These are phyloP conservation scores for Hozukius guyotensis DNA, from an alignment of 2,797 vertebrate species.

Conservation along the genomic window DNA sequence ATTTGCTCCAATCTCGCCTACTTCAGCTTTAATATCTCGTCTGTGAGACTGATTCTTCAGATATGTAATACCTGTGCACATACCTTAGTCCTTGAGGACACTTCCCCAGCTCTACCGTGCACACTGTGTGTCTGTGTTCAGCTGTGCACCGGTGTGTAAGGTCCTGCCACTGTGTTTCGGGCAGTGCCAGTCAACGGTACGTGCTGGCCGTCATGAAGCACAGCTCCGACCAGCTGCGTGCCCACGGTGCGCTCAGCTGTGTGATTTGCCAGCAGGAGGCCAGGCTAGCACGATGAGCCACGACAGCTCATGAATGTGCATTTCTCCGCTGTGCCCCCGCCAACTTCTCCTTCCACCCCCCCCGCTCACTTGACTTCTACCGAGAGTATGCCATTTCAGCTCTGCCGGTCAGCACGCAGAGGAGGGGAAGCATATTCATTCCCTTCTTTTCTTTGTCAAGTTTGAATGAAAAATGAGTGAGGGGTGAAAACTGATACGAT, in stretches of 20 bases:
- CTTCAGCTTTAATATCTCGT: no score
- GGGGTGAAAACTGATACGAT: background rate
- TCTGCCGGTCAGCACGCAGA: constrained; percentile 3
- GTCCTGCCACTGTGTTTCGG: background rate
- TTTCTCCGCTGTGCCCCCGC: background rate
- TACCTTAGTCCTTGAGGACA: background rate
- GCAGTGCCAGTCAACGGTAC: background rate
- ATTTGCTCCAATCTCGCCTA: no score
- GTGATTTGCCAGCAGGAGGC: constrained; percentile 39
- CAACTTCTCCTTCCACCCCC: background rate
- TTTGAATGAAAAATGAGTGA: background rate
- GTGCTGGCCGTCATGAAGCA: background rate
- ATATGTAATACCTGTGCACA: background rate
- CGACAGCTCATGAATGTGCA: constrained; percentile 49
- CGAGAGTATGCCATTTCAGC: constrained; percentile 9
- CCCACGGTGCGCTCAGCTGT: constrained; percentile 33
- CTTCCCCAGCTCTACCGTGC: background rate
- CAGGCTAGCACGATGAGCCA: constrained; percentile 9
- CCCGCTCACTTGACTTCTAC: background rate
- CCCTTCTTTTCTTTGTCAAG: background rate
- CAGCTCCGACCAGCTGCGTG: constrained; percentile 36
- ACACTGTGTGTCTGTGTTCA: background rate
- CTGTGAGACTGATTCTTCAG: background rate
- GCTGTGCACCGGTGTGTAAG: background rate
- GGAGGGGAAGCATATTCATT: background rate